Evolutionary conservation across 2,888 invertebrate genomes (phyloP).

Genomic region (Altica lythri): DNA sequence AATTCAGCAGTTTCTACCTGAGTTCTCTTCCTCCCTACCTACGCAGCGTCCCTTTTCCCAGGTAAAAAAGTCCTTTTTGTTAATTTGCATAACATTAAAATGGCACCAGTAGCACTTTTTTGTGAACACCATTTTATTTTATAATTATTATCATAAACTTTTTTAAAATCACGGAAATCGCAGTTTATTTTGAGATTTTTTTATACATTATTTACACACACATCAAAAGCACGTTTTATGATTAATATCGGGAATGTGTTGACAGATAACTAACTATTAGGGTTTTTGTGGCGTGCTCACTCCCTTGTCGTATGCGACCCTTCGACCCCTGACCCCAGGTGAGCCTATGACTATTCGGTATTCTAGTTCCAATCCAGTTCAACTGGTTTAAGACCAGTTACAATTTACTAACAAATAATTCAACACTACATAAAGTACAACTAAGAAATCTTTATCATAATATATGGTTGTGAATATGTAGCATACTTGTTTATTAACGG

Average conservation of each 20-base stretch:
- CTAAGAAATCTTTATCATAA: constrained; percentile 3
- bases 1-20: constrained; percentile 29
- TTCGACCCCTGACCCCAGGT: constrained; percentile 50
- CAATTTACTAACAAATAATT: constrained; percentile 54
- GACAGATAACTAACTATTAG: constrained; percentile 58
- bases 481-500: too few species aligned
- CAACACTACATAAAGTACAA: constrained; percentile 1
- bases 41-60: constrained; percentile 31
- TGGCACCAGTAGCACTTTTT: background rate
- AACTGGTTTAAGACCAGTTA: constrained; percentile 44
- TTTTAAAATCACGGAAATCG: background rate
- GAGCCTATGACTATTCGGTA: constrained; percentile 43
- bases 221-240: constrained; percentile 44
- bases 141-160: background rate
- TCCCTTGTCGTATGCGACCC: constrained; percentile 54
- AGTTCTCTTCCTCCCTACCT: background rate
- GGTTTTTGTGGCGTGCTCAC: constrained; percentile 58
- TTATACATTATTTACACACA: constrained; percentile 29
- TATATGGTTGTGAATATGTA: background rate
- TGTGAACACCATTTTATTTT: background rate
- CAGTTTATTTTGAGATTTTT: background rate
- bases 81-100: background rate
- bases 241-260: constrained; percentile 59
- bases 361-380: constrained; percentile 46
- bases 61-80: constrained; percentile 29